phyloP scores from a whole-genome alignment of 2,797 vertebrate species.

The Jordanella pulchra region DNA sequence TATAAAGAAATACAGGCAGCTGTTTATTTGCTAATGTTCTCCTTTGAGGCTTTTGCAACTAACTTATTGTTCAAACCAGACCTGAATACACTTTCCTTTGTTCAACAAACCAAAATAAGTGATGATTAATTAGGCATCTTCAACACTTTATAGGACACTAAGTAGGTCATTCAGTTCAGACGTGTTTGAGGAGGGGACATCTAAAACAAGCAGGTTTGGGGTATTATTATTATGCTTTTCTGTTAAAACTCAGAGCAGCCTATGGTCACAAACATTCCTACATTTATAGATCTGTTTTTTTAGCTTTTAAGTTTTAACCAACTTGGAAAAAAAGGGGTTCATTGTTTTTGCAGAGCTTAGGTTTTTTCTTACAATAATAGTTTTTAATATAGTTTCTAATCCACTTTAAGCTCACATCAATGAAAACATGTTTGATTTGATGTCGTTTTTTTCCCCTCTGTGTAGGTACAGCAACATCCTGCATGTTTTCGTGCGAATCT shows the following conservation, averaged over 20 bases:
- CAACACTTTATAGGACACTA: not conserved
- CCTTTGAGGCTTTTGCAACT: not conserved
- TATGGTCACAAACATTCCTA: no score
- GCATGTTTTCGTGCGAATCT: slow-evolving; percentile 93
- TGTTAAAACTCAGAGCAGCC: no score
- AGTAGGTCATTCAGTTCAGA: not conserved
- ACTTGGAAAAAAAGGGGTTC: no score
- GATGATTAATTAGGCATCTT: not conserved
- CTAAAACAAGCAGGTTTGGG: not conserved
- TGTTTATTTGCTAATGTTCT: no score
- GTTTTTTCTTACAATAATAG: not conserved
- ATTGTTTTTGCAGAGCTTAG: no score
- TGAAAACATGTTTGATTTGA: not conserved
- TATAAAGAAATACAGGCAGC: no score
- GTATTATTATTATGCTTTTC: no score
- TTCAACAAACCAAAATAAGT: not conserved
- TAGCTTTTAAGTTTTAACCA: no score
- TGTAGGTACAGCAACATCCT: slow-evolving; percentile 96
- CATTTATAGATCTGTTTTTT: no score
- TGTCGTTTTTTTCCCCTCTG: not conserved
- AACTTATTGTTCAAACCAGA: not conserved
- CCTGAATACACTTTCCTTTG: not conserved
- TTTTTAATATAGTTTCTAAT: not conserved
- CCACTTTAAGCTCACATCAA: not conserved
- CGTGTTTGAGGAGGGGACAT: not conserved